Percentiles rank a stretch among this genome's conserved stretches.
Conservation (phyloP, 2,797 vertebrate species). For the Tokudaia tokunoshimensis region DNA sequence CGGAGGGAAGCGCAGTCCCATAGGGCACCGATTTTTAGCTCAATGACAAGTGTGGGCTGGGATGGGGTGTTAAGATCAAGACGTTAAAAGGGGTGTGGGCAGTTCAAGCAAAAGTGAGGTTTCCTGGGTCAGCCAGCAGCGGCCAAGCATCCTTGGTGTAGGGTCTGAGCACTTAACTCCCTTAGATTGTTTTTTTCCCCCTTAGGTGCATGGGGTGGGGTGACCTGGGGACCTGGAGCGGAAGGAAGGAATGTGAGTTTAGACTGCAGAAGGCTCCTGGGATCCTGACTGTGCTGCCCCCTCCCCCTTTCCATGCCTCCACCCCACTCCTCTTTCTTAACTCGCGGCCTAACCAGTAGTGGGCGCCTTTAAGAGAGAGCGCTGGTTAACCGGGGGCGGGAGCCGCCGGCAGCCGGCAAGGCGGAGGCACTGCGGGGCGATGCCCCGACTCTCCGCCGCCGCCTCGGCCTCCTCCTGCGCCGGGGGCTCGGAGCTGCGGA, state of each 20-base stretch:
- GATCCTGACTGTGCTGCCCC: rapidly evolving
- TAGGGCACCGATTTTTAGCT: not conserved
- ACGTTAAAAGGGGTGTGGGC: not conserved
- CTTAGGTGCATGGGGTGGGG: rapidly evolving
- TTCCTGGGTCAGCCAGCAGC: not conserved
- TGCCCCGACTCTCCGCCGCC: conserved; percentile 35
- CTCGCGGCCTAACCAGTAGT: not conserved
- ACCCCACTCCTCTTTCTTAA: not conserved
- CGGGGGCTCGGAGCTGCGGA: conserved; percentile 58
- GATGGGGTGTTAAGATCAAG: not conserved
- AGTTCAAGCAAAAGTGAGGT: not conserved
- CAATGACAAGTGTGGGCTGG: not conserved
- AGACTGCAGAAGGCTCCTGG: not conserved
- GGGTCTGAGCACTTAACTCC: not conserved
- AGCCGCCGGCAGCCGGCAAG: conserved; percentile 53
- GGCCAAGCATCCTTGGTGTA: not conserved
- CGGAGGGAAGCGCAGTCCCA: not conserved
- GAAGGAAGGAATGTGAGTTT: not conserved
- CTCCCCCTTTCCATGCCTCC: not conserved
- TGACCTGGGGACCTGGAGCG: not conserved
- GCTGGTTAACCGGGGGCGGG: conserved; percentile 70
- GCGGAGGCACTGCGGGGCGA: conserved; percentile 69
- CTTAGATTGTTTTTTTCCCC: not conserved
- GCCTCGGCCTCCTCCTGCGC: conserved; percentile 13
- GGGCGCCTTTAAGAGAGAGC: conserved; percentile 84